phyloP scores from a whole-genome alignment of 2,888 invertebrate genomes.

The Tubulanus polymorphus region DNA sequence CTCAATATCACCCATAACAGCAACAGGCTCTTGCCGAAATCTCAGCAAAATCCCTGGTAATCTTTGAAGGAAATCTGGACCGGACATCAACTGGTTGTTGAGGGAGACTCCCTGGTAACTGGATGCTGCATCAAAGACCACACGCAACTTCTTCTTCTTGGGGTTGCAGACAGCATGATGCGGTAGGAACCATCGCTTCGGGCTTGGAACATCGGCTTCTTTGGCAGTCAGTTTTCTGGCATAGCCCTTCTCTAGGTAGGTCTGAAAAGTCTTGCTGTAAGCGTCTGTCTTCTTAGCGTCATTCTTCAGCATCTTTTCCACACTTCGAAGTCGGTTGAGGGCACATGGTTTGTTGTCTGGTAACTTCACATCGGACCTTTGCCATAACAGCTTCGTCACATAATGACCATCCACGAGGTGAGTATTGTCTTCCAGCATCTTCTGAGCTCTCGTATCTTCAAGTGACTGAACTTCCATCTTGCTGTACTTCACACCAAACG shows the following conservation, averaged over 20 bases:
- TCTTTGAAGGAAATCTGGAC: conserved; percentile 23
- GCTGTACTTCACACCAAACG: neutral
- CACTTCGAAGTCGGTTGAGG: conserved; percentile 9
- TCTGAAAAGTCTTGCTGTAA: conserved; percentile 14
- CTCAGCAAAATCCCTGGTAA: conserved; percentile 19
- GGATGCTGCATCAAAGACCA: conserved; percentile 23
- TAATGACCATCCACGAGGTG: neutral
- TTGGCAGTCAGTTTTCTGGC: conserved; percentile 8
- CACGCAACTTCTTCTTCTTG: conserved; percentile 16
- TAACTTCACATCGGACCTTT: conserved; percentile 3
- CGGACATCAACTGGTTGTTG: conserved; percentile 17
- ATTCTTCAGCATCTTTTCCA: conserved; percentile 14
- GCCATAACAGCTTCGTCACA: conserved; percentile 14
- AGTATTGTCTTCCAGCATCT: neutral
- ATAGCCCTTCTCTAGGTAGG: conserved; percentile 17
- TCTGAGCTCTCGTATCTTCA: neutral
- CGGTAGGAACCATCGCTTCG: conserved; percentile 19
- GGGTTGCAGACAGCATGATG: conserved; percentile 18
- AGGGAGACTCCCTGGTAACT: conserved; percentile 12
- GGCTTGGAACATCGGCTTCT: neutral
- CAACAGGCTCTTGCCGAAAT: conserved; percentile 17
- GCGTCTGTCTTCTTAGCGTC: conserved; percentile 4
- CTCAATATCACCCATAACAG: conserved; percentile 18
- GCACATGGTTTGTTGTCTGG: conserved; percentile 14
- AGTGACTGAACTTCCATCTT: neutral